Evolutionary conservation across 2,113 vertebrate genomes (phyloP), one percentile per base, ranked within the genome.

Genomic region (Benitochromis conjunctus): DNA sequence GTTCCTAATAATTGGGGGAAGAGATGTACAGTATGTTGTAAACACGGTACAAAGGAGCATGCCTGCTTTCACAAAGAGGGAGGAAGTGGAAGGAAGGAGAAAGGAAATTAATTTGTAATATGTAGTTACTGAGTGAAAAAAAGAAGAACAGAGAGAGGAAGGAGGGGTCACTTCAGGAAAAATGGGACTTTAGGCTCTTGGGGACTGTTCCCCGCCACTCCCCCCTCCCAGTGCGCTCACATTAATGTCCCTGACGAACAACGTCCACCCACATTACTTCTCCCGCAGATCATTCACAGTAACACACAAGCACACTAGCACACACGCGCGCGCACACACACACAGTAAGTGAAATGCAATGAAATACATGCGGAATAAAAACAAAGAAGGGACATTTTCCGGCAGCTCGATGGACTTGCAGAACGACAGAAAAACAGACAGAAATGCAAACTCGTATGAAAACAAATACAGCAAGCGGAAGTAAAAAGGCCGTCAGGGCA

Each of bases 401-500:
- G 84, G 77, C 7, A 36, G 79, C 48, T 83, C 24, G 38, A 46
- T 8, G 29, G 53, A 86, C 76, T 76, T 26, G 58, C 5, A 81
- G 26, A 81, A 54, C 38, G 10, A 83, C 64, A 43, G 6, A 24
- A 46, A 41, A 14, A 69, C 62, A 80, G 60, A 81, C 87, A 53
- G 41, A 79, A 41, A 41, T 3, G 16, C 58, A 66, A 55, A 83
- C 80, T 80, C 64, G 24, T 21, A 62, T 43, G 78, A 79, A 84
- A 90, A 89, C 74, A 93, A 81, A 86, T 29, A 71, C 71, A 60
- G 51, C 86, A 79, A 91, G 92, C 85, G 88, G 92, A 95, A 95
- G 93, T 92, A 92, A 92, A 62, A 56, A 66, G 90, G 93, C 92
- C 86, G 77, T 81, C 78, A 58, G 92, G 92, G 92, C 91, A 93